phyloP scores from a whole-genome alignment of 2,113 vertebrate genomes.

The Urocolius indicus region DNA sequence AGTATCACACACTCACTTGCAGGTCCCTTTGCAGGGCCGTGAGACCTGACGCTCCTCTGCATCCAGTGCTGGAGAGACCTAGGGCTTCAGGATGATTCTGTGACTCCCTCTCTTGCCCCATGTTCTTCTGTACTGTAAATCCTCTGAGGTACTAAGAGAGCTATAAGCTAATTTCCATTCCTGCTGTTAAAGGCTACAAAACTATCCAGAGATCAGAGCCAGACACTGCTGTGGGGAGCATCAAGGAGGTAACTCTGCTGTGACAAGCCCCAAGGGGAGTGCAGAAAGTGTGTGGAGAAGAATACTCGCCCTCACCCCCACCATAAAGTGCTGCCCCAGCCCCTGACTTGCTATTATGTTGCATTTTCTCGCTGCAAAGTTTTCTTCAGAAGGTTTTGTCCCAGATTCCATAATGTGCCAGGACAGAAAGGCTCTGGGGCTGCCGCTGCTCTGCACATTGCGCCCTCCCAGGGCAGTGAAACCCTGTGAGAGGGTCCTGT shows the following conservation, averaged over 20 bases:
- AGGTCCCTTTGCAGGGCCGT: background rate
- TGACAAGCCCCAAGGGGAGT: background rate
- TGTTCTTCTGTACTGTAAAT: background rate
- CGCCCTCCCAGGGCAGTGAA: accelerated
- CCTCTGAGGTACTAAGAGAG: background rate
- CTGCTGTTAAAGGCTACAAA: background rate
- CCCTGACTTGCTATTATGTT: background rate
- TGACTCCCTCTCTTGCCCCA: background rate
- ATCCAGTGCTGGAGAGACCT: background rate
- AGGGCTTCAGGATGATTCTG: background rate
- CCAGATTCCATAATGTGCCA: background rate
- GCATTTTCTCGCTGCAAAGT: background rate
- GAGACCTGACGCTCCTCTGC: background rate
- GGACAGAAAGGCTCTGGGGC: background rate
- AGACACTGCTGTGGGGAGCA: background rate
- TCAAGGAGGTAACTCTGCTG: background rate
- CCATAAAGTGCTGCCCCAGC: background rate
- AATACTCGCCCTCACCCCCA: background rate
- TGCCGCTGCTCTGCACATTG: accelerated
- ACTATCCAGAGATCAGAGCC: background rate
- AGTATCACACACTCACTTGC: background rate
- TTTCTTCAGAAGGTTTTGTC: background rate
- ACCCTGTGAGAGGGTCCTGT: background rate
- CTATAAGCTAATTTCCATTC: background rate
- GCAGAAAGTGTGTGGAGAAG: background rate